phyloP scores from a whole-genome alignment of 1,140 invertebrate species.

The Hyposmocoma kahamanoa region DNA sequence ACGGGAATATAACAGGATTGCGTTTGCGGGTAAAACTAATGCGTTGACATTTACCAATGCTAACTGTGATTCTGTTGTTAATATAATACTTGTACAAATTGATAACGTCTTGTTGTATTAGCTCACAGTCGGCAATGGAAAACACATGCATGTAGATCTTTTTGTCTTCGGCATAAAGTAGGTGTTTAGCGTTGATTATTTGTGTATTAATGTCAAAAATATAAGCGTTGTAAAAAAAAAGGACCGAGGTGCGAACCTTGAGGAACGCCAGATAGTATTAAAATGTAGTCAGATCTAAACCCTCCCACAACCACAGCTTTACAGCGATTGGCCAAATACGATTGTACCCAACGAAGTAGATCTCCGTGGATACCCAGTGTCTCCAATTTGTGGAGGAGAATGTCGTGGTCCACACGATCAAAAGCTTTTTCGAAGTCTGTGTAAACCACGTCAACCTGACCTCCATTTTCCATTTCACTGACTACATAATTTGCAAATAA shows the following conservation, averaged over 20 bases:
- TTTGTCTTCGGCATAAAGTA: not conserved
- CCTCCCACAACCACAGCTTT: constrained; percentile 19
- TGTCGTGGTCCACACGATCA: constrained; percentile 17
- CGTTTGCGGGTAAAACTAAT: constrained; percentile 16
- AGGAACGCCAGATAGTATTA: constrained; percentile 15
- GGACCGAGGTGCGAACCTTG: constrained; percentile 1
- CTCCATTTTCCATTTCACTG: constrained; percentile 10
- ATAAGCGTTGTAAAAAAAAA: constrained; percentile 3
- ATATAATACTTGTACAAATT: not conserved
- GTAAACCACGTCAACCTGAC: constrained; percentile 28
- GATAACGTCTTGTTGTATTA: not conserved
- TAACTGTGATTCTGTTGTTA: constrained; percentile 1
- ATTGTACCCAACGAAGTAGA: not conserved
- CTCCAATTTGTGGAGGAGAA: not conserved
- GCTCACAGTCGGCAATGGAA: not conserved
- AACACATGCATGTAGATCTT: not conserved
- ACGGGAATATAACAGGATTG: not conserved
- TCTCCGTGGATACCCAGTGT: constrained; percentile 2
- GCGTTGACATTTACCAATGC: not conserved
- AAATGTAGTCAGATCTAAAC: constrained; percentile 8
- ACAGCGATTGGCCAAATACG: constrained; percentile 4
- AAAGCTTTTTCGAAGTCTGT: constrained; percentile 31
- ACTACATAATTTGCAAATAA: constrained; percentile 13
- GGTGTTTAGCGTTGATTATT: not conserved
- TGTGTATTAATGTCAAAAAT: not conserved